Evolutionary conservation across 2,113 vertebrate genomes (phyloP), one percentile per base, ranked within the genome.

Genomic region (Nycticryphes semicollaris): DNA sequence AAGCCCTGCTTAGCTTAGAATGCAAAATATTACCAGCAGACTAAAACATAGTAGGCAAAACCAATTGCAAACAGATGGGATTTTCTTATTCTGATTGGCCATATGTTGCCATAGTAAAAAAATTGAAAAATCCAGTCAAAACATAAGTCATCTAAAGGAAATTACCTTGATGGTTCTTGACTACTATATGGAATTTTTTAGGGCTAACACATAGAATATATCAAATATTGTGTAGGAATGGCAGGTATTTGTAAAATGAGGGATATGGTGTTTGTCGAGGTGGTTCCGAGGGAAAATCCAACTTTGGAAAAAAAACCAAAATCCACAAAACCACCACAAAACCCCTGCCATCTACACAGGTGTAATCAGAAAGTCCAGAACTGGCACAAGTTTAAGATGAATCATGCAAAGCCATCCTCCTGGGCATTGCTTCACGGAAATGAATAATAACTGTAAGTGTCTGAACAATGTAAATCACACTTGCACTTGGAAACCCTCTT

Each of bases 391-490:
- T 48, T 84, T 81, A 17, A 91, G 88, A 93, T 96, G 94, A 97
- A 93, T 97, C 96, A 95, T 68, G 69, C 90, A 92, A 85, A 91
- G 47, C 72, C 56, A 5, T 90, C 96, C 97, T 95, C 97, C 87
- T 70, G 94, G 93, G 95, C 84, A 85, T 90, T 93, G 90, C 94
- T 94, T 94, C 95, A 86, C 89, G 96, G 94, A 94, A 97, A 94
- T 82, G 94, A 95, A 96, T 97, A 98, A 96, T 97, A 97, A 96
- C 94, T 95, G 79, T 12, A 93, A 94, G 93, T 93, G 90, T 94
- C 95, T 94, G 95, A 97, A 96, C 96, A 97, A 96, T 96, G 94
- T 96, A 95, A 95, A 95, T 97, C 96, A 95, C 95, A 96, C 96
- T 96, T 91, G 87, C 67, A 56, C 92, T 97, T 94, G 90, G 89